A percentile compares a stretch with the other conserved stretches of the same genome.
These are phyloP conservation scores for Bemisia tabaci DNA, from an alignment of 1,140 invertebrate genomes.

Conservation along the genomic window DNA sequence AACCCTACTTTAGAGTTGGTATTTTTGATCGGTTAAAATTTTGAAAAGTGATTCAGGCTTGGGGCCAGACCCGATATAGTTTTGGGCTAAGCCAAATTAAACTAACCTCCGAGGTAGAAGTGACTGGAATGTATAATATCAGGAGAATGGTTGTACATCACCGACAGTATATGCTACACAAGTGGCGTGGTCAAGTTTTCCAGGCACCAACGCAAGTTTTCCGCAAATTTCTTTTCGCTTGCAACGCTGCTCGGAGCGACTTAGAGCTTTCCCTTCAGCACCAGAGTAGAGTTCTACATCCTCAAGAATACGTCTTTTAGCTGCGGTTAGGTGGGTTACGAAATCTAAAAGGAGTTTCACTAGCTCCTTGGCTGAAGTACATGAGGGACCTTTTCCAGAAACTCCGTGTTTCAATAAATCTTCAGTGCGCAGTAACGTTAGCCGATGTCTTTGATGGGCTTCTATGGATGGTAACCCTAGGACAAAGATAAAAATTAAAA, in stretches of 20 bases:
- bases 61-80: too few relatives aligned
- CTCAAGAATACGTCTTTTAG: constrained; percentile 63
- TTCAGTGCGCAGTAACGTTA: constrained; percentile 64
- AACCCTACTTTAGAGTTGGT: too few relatives aligned
- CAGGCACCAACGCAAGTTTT: constrained; percentile 61
- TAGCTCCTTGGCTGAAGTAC: constrained; percentile 41
- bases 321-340: constrained; percentile 56
- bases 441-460: constrained; percentile 64
- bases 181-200: constrained; percentile 86
- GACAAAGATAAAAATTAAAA: not conserved
- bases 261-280: constrained; percentile 37
- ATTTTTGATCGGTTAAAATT: too few relatives aligned
- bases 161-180: constrained; percentile 69
- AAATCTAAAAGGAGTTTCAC: constrained; percentile 66
- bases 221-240: constrained; percentile 54
- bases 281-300: constrained; percentile 63
- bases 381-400: constrained; percentile 41
- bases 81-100: too few relatives aligned
- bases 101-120: not conserved
- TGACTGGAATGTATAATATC: not conserved
- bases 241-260: constrained; percentile 45
- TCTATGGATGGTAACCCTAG: constrained; percentile 54
- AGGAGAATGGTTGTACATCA: constrained; percentile 2
- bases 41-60: too few relatives aligned
- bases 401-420: constrained; percentile 63